phyloP scores from a whole-genome alignment of 2,888 invertebrate species.

The Allygus modestus region DNA sequence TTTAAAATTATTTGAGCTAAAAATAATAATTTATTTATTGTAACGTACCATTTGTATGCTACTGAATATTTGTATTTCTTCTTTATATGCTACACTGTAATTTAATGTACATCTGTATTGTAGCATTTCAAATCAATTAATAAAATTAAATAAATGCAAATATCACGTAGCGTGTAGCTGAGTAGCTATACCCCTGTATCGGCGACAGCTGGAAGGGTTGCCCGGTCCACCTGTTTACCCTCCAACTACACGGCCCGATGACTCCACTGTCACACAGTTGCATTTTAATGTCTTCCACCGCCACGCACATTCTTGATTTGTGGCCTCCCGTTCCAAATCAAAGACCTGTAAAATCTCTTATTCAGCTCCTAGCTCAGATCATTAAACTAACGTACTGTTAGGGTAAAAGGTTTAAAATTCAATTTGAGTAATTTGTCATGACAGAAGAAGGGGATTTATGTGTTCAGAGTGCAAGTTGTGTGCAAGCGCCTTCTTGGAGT shows the following conservation, averaged over 20 bases:
- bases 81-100: no score
- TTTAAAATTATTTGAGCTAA: no score
- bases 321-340: constrained; percentile 42
- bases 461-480: neutral
- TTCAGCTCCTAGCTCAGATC: constrained; percentile 27
- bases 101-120: no score
- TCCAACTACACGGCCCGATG: neutral
- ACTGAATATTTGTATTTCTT: no score
- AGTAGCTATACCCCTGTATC: neutral
- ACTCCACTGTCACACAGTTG: neutral
- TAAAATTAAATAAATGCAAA: neutral
- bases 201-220: neutral
- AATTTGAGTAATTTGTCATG: neutral
- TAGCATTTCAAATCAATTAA: no score
- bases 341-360: constrained; percentile 46
- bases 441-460: neutral
- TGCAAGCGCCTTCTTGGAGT: no score
- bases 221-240: constrained; percentile 14
- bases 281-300: constrained; percentile 54
- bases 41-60: no score
- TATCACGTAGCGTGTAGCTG: neutral
- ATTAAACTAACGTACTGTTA: constrained; percentile 35
- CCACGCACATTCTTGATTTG: constrained; percentile 48
- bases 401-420: neutral
- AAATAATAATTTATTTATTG: no score